These are phyloP conservation scores for Neopipo cinnamomea DNA, from an alignment of 2,113 vertebrate species.

Conservation along the genomic window DNA sequence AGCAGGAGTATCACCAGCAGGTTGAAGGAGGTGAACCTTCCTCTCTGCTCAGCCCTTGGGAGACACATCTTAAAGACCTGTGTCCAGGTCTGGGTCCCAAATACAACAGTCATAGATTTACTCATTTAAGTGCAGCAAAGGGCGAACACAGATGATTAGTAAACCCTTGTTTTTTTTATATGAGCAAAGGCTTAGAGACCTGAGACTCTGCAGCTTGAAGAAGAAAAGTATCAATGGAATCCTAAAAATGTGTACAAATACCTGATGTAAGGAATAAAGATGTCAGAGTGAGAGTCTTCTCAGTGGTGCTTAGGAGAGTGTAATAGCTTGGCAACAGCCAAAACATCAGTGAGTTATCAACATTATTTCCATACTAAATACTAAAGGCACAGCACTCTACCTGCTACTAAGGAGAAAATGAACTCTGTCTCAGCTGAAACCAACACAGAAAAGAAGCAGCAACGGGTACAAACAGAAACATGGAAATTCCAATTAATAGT, in stretches of 20 bases:
- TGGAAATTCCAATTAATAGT: background rate
- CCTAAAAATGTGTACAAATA: background rate
- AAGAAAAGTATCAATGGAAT: background rate
- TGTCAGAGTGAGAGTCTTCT: background rate
- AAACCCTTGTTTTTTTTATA: background rate
- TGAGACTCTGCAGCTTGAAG: background rate
- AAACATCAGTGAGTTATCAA: background rate
- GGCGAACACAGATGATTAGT: too few relatives aligned
- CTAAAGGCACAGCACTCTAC: background rate
- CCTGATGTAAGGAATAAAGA: background rate
- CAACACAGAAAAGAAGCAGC: background rate
- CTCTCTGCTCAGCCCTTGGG: background rate
- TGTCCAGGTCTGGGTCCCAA: background rate
- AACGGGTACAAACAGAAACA: background rate
- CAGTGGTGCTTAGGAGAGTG: background rate
- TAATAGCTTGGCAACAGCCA: background rate
- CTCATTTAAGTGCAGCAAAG: background rate
- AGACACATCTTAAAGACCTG: background rate
- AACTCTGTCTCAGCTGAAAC: background rate
- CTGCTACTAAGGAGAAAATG: background rate
- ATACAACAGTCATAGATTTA: background rate
- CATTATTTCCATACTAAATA: background rate
- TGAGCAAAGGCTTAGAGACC: background rate
- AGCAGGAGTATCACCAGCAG: background rate
- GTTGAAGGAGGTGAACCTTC: background rate